Base-by-base conservation (phyloP, 2,797 vertebrate species). In the Pterois miles region DNA sequence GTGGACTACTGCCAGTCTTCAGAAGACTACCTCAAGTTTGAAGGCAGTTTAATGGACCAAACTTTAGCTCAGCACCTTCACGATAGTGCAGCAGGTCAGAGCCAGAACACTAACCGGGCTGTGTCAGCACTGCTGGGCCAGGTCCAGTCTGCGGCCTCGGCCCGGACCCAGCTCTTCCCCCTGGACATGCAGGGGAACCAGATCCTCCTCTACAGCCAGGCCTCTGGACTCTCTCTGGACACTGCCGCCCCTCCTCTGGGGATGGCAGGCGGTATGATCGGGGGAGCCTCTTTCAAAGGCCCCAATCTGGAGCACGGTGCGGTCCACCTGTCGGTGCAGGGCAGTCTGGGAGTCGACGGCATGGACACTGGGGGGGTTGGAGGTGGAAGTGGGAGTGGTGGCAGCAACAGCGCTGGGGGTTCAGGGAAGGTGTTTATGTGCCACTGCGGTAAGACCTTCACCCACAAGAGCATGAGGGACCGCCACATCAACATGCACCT, bases 401-500 rank as follows among this genome's bases (percentile, higher is more conserved):
- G 91, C 34, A 70, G 81, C 0, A 70, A 74, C 20, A 29, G 77
- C 23, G 20, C 66, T 0, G 91, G 92, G 5, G 78, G 60, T 18
- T 88, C 73, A 9, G 91, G 94, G 78, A 97, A 97, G 86, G 96
- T 98, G 63, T 99, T 97, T 48, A 94, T 98, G 94, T 99, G 98
- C 79, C 98, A 99, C 91, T 99, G 97, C 0, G 97, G 98, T 0
- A 99, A 99, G 81, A 97, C 96, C 0, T 99, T 99, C 89, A 97
- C 97, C 0, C 98, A 99, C 93, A 97, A 96, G 87, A 98, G 97
- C 93, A 98, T 98, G 97, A 88, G 98, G 4, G 97, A 99, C 83
- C 95, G 97, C 0, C 98, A 99, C 80, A 96, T 99, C 25, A 99
- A 98, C 94, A 99, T 99, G 98, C 98, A 99, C 88, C 96, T 99